Evolutionary conservation across 2,113 vertebrate genomes (phyloP), one percentile per base, ranked within the genome.

Genomic region (Turnix velox): DNA sequence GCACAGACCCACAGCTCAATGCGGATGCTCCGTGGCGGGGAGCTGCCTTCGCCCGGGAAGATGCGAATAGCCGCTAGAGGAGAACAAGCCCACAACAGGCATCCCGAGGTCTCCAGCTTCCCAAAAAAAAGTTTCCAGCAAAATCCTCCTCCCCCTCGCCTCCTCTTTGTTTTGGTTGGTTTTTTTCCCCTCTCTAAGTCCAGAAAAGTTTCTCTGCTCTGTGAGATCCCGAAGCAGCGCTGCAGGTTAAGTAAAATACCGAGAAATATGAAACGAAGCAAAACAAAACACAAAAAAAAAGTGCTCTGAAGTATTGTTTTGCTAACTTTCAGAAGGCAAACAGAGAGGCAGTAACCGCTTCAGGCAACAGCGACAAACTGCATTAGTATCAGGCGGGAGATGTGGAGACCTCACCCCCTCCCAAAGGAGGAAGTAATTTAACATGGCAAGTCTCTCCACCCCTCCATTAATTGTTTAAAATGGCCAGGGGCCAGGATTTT

Each of bases 381-480:
- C 95, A 89, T 1, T 42, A 67, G 59, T 52, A 58, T 77, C 49
- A 4, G 46, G 62, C 35, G 9, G n/a, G 82, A 39, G 77, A 68
- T 62, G 79, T 37, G 31, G 46, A 94, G 87, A 87, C 92, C 84
- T 96, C 84, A 51, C 89, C 81, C 88, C 91, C 87, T 92, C 96
- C 89, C 92, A 45, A 46, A 92, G 74, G 95, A 92, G 92, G 91
- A 93, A 96, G 96, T 91, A 92, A 96, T 96, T 96, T 96, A 94
- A 87, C 94, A 89, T 91, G 91, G 92, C 95, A 40, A 92, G 78
- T 93, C 93, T 94, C 96, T 96, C 96, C 94, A 84, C 96, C 94
- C 96, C 94, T 69, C 90, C 74, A 93, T 94, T 96, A 95, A 95
- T 96, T 96, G 96, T 96, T 96, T 95, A 76, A 93, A 23, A 82